phyloP scores from a whole-genome alignment of 2,888 invertebrate species.

The Callyntrura guangdongensis region DNA sequence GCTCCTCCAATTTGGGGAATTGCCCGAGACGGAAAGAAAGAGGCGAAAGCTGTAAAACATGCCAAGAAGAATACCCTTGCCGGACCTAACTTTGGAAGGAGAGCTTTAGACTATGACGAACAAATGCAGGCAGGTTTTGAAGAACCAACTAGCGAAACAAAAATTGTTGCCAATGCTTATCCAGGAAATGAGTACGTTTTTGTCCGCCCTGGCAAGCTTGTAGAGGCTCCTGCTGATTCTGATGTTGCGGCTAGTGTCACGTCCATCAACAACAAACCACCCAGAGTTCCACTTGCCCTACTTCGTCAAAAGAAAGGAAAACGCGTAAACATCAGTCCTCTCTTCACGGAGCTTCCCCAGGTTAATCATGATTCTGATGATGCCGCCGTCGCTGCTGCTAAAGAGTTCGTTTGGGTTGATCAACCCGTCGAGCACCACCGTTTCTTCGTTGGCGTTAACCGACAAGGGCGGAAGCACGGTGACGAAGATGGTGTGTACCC shows the following conservation, averaged over 20 bases:
- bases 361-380: constrained; percentile 33
- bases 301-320: constrained; percentile 83
- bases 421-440: constrained; percentile 48
- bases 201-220: constrained; percentile 74
- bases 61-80: constrained; percentile 50
- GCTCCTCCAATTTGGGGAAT: constrained; percentile 80
- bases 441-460: constrained; percentile 47
- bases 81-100: constrained; percentile 75
- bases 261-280: constrained; percentile 82
- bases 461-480: constrained; percentile 67
- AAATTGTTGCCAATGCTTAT: constrained; percentile 79
- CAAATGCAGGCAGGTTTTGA: constrained; percentile 63
- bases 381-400: constrained; percentile 16
- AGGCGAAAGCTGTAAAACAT: constrained; percentile 63
- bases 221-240: constrained; percentile 33
- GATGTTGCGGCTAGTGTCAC: constrained; percentile 78
- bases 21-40: constrained; percentile 65
- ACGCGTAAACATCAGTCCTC: constrained; percentile 83
- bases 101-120: constrained; percentile 78
- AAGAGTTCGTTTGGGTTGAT: constrained; percentile 75
- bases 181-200: constrained; percentile 83
- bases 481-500: constrained; percentile 61
- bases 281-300: constrained; percentile 82
- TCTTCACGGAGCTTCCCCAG: constrained; percentile 78
- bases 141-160: constrained; percentile 68